These are phyloP conservation scores for Microcebus jonahi DNA, from an alignment of 2,113 vertebrate species.

Conservation along the genomic window DNA sequence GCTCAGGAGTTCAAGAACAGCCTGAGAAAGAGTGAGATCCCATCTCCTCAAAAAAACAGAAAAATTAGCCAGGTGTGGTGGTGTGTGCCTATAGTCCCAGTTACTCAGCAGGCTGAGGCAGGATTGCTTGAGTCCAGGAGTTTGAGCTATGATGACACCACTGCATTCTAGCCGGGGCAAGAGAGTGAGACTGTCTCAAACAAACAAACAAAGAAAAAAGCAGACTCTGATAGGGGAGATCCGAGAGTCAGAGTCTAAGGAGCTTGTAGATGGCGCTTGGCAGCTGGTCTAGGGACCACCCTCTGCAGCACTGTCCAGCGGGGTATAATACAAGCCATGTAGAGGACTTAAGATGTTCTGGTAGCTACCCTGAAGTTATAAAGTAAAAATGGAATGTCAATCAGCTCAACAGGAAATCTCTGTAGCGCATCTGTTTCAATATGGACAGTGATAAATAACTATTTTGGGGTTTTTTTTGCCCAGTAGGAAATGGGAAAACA, in stretches of 20 bases:
- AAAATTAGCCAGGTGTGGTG: too few relatives aligned
- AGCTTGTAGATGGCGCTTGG: neutral
- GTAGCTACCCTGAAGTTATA: accelerated
- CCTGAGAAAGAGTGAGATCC: too few relatives aligned
- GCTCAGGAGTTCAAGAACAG: too few relatives aligned
- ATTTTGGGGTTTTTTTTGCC: conserved; percentile 67
- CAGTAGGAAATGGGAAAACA: conserved; percentile 72
- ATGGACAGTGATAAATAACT: conserved; percentile 44
- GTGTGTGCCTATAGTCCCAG: too few relatives aligned
- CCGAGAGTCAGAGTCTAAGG: accelerated
- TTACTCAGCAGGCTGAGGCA: too few relatives aligned
- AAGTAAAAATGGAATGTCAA: neutral
- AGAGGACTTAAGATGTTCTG: accelerated
- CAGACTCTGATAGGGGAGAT: too few relatives aligned
- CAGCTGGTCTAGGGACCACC: neutral
- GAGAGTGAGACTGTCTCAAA: too few relatives aligned
- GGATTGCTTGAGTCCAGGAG: too few relatives aligned
- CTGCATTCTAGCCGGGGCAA: too few relatives aligned
- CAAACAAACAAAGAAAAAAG: too few relatives aligned
- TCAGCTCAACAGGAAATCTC: conserved; percentile 56
- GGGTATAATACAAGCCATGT: accelerated
- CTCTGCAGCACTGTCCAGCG: accelerated
- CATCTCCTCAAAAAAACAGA: too few relatives aligned
- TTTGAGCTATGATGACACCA: too few relatives aligned
- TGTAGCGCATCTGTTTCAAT: conserved; percentile 56